A percentile compares a stretch with the other conserved stretches of the same genome.
Evolutionary conservation across 2,113 vertebrate species (phyloP).

Genomic region (Callorhinus ursinus): DNA sequence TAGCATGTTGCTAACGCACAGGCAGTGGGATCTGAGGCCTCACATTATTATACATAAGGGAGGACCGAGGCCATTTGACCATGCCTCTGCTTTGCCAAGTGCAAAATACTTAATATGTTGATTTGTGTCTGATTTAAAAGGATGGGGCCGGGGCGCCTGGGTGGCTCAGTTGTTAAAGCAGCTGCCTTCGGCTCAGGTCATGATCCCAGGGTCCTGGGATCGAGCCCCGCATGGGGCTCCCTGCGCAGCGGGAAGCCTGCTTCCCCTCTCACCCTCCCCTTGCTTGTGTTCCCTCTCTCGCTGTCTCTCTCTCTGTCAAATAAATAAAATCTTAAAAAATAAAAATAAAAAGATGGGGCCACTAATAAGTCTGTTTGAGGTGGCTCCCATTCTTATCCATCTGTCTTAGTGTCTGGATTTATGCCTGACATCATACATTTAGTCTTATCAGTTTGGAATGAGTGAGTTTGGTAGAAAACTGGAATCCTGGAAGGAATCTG

Average conservation of each 20-base stretch:
- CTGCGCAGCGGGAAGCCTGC: too few relatives aligned
- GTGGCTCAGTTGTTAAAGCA: too few relatives aligned
- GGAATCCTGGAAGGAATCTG: not conserved
- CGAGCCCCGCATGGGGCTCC: too few relatives aligned
- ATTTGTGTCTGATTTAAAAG: not conserved
- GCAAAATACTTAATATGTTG: not conserved
- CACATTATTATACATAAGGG: rapidly evolving
- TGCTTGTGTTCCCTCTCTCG: too few relatives aligned
- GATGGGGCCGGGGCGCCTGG: not conserved
- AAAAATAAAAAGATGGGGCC: not conserved
- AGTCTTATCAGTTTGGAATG: not conserved
- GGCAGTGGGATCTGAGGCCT: not conserved
- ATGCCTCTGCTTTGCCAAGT: not conserved
- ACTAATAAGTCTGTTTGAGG: not conserved
- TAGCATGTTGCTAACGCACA: not conserved
- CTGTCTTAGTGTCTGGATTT: not conserved
- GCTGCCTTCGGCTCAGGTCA: too few relatives aligned
- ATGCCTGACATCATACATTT: not conserved
- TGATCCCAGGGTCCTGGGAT: too few relatives aligned
- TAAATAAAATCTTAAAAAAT: too few relatives aligned
- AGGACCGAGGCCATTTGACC: not conserved
- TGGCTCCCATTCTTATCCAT: not conserved
- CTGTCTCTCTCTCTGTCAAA: too few relatives aligned
- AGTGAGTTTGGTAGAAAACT: not conserved
- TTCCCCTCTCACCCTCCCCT: too few relatives aligned